These are phyloP conservation scores for Pontoporia blainvillei DNA, from an alignment of 2,113 vertebrate genomes.

Conservation along the genomic window DNA sequence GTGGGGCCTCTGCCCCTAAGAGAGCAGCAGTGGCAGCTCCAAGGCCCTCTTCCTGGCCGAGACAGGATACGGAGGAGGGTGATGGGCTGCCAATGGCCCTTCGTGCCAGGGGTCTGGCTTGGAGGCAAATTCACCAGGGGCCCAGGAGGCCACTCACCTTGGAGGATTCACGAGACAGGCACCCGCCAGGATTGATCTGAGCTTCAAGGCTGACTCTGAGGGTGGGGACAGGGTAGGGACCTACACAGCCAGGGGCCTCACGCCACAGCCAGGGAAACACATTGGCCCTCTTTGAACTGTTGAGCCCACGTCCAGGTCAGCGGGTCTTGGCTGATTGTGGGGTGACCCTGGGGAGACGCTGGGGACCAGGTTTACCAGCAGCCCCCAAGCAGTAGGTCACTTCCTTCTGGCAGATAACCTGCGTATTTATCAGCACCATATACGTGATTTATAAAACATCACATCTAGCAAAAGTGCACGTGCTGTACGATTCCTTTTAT, in stretches of 20 bases:
- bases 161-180: neutral
- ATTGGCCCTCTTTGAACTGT: fast-evolving
- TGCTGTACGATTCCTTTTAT: fast-evolving
- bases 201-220: neutral
- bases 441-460: neutral
- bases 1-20: neutral
- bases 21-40: too few species aligned
- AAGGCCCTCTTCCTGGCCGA: neutral
- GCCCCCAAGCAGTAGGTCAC: neutral
- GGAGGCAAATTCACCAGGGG: neutral
- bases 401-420: neutral
- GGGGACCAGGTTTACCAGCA: fast-evolving
- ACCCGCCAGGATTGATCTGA: fast-evolving
- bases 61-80: neutral
- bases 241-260: neutral
- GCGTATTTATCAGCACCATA: neutral
- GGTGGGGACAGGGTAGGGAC: too few species aligned
- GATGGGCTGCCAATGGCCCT: neutral
- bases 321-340: neutral
- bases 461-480: neutral
- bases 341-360: neutral
- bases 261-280: neutral
- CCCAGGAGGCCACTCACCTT: neutral
- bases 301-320: neutral
- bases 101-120: neutral